phyloP scores from a whole-genome alignment of 2,888 invertebrate species.

The Amblyjoppa proteus region DNA sequence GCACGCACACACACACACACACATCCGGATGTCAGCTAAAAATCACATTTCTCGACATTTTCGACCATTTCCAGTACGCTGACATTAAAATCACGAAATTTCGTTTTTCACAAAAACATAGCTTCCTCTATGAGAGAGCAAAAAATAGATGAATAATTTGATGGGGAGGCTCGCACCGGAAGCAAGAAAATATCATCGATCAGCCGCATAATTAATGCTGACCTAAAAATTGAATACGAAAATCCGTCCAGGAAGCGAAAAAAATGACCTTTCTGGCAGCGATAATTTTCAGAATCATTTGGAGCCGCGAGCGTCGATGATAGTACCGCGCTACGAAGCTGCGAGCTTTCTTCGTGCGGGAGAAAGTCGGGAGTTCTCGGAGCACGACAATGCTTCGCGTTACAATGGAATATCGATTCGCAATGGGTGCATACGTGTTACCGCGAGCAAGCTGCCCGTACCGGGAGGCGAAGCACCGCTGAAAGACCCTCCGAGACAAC shows the following conservation, averaged over 20 bases:
- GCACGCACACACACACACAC: no score
- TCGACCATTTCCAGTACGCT: no score
- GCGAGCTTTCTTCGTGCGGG: constrained; percentile 50
- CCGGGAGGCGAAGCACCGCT: constrained; percentile 54
- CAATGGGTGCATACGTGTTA: constrained; percentile 5
- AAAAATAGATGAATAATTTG: background rate
- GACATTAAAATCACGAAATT: no score
- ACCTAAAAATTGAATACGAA: no score
- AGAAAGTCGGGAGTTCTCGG: constrained; percentile 36
- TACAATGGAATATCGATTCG: constrained; percentile 79
- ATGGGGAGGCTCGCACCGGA: background rate
- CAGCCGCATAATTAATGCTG: no score
- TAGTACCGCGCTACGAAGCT: background rate
- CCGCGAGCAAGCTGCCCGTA: constrained; percentile 53
- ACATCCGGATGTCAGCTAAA: no score
- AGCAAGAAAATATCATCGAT: background rate
- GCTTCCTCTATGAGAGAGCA: no score
- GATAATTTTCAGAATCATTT: background rate
- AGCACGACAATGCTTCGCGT: constrained; percentile 70
- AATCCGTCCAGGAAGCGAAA: no score
- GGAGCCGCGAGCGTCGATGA: background rate
- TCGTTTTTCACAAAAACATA: no score
- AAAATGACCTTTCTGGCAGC: background rate
- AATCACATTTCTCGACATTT: no score
- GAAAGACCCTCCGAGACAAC: constrained; percentile 10